phyloP scores from a whole-genome alignment of 2,888 invertebrate genomes.

The Stomorhina lunata region DNA sequence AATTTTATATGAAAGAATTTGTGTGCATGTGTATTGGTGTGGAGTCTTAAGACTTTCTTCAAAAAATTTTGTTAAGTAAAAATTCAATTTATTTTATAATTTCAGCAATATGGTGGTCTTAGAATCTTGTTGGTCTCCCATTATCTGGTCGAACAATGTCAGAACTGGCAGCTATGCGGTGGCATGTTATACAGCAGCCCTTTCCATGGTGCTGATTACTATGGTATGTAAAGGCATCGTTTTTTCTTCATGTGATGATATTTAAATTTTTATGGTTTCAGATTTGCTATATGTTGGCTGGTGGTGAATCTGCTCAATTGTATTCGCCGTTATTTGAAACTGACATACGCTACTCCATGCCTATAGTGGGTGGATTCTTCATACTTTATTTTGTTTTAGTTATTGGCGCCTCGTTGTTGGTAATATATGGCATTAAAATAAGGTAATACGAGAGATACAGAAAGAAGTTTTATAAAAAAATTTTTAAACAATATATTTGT shows the following conservation, averaged over 20 bases:
- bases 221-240: constrained; percentile 74
- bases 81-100: background rate
- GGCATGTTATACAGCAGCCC: constrained; percentile 88
- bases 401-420: constrained; percentile 82
- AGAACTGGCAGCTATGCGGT: constrained; percentile 89
- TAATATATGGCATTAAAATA: constrained; percentile 77
- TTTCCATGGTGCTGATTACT: constrained; percentile 88
- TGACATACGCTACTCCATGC: constrained; percentile 87
- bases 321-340: constrained; percentile 95
- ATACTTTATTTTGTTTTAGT: constrained; percentile 76
- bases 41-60: background rate
- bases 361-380: constrained; percentile 83
- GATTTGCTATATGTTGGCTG: constrained; percentile 88
- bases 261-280: constrained; percentile 54
- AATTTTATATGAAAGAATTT: background rate
- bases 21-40: background rate
- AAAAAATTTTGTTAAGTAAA: background rate
- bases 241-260: background rate
- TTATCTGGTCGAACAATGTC: constrained; percentile 90
- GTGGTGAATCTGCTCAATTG: constrained; percentile 94
- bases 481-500: constrained; percentile 56
- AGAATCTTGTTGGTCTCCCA: constrained; percentile 92
- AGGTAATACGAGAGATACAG: constrained; percentile 71
- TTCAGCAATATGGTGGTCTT: constrained; percentile 84
- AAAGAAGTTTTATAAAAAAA: background rate